Base-by-base conservation (phyloP, 2,888 invertebrate genomes). In the Heliconius ethilla region DNA sequence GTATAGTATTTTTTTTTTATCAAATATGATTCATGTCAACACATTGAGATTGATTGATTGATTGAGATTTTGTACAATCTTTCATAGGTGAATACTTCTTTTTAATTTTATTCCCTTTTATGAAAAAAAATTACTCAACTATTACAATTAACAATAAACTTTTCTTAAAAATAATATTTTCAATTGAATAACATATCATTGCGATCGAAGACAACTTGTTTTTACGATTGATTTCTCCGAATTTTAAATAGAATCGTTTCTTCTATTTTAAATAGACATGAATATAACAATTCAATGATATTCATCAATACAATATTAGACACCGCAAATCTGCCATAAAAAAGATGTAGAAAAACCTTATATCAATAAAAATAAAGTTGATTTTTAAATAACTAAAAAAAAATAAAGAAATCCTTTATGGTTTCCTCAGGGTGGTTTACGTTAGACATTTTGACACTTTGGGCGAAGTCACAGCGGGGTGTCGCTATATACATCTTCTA, bases 401-500 rank as follows among this genome's bases (percentile, higher is more conserved):
- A 75, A 45, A 33, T 37, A 29, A 77, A 65, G 55, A 59, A 75
- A 81, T 81, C 77, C 78, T 82, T 81, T 80, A 82, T 81, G 82
- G 83, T 86, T 69, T 83, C 83, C 84, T 84, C 85, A 85, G 90
- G 90, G 90, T 91, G 89, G 92, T 86, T 90, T 87, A 86, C 88
- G 85, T 88, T 87, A 88, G 90, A 90, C 92, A 91, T 93, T 92
- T 93, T 94, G 94, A 94, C 94, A 93, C 93, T 93, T 94, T 89
- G 90, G 90, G 89, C 89, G 90, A 93, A 92, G 87, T 86, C 92
- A 70, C 94, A 91, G 92, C 92, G 89, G 94, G 94, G 87, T 84
- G 89, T 83, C 91, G 81, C 85, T 87, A 88, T 89, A 89, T 90
- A 88, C 87, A 87, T 90, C 86, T 93, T 94, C 93, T 88, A 84